Conservation (phyloP, 1,140 invertebrate species). For the Polypedilum vanderplanki region DNA sequence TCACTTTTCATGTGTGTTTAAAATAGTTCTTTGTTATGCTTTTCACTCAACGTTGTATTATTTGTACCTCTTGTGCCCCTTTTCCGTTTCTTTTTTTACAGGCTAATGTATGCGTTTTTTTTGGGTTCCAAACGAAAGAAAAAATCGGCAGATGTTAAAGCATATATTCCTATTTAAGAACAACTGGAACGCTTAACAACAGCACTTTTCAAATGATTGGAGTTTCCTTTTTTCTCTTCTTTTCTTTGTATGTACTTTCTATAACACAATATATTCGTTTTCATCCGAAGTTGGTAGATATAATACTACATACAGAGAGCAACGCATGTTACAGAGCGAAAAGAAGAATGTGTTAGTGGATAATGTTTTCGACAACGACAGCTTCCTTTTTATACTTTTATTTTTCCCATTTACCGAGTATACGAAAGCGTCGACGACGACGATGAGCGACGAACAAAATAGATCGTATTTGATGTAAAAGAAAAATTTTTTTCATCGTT, state of each 20-base stretch:
- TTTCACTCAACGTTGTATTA: not conserved
- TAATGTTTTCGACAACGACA: not conserved
- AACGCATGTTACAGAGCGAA: not conserved
- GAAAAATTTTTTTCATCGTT: constrained; percentile 1
- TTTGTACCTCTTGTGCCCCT: not conserved
- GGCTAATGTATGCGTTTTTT: not conserved
- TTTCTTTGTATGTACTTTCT: not conserved
- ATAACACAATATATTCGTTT: not conserved
- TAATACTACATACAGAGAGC: not conserved
- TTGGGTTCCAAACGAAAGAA: not conserved
- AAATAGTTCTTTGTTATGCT: not conserved
- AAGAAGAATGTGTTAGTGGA: constrained; percentile 2
- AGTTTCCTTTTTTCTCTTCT: not conserved
- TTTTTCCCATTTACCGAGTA: not conserved
- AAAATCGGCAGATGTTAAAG: constrained; percentile 11
- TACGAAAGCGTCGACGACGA: not conserved
- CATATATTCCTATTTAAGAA: not conserved
- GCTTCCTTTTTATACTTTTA: not conserved
- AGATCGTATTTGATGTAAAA: constrained; percentile 6
- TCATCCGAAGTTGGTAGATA: not conserved
- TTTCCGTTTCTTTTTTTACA: not conserved
- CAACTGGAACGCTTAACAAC: not conserved
- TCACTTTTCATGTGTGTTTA: not conserved
- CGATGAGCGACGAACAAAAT: not conserved
- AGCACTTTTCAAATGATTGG: not conserved